These are phyloP conservation scores for Stegodyphus dumicola DNA, from an alignment of 1,140 invertebrate genomes.

Conservation along the genomic window DNA sequence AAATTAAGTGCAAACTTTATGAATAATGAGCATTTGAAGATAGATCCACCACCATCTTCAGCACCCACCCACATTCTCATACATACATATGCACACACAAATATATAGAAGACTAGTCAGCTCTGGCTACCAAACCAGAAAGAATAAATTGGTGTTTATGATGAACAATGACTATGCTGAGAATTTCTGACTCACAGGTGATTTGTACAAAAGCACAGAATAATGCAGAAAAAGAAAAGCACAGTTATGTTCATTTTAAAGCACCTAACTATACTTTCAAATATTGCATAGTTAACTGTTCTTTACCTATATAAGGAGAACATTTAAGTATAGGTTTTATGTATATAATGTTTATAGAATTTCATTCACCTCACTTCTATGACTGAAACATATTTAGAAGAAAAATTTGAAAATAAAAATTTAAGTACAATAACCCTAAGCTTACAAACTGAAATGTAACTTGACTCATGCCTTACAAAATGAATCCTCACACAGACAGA, in stretches of 20 bases:
- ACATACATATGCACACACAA: background rate
- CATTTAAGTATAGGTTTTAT: too few species aligned
- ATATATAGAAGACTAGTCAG: background rate
- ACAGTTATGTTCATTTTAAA: too few species aligned
- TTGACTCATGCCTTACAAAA: background rate
- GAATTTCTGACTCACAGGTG: background rate
- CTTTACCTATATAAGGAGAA: too few species aligned
- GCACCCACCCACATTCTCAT: constrained; percentile 5
- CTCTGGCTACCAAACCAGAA: background rate
- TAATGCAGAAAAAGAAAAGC: too few species aligned
- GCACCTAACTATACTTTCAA: too few species aligned
- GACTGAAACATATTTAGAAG: background rate
- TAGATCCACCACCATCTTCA: constrained; percentile 30
- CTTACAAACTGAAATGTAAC: background rate
- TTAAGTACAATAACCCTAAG: background rate
- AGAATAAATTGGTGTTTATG: background rate
- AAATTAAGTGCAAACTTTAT: background rate
- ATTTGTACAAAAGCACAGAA: background rate
- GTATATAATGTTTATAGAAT: too few species aligned
- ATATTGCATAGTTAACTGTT: too few species aligned
- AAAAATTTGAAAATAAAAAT: background rate
- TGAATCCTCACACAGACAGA: background rate
- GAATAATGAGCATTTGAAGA: background rate
- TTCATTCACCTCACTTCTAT: too few species aligned
- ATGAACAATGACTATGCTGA: too few species aligned